Percentiles rank a stretch among this genome's conserved stretches.
Conservation (phyloP, 2,888 invertebrate genomes). For the Lampropteryx suffumata region DNA sequence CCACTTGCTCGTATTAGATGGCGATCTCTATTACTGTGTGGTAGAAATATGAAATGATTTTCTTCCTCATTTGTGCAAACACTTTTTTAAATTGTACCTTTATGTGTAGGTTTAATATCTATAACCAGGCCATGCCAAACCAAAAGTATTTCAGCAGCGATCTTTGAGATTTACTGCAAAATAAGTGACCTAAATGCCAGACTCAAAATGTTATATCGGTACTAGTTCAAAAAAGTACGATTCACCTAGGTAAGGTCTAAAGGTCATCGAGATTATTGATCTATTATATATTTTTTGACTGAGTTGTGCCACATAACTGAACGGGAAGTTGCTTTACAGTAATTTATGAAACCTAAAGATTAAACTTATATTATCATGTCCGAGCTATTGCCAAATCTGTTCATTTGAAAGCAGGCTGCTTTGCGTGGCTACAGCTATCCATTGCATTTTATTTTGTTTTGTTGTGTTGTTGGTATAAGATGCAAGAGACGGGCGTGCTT, state of each 20-base stretch:
- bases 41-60: conserved; percentile 5
- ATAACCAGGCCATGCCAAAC: no score
- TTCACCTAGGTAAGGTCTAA: no score
- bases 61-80: conserved; percentile 9
- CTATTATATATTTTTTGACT: no score
- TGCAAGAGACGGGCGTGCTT: conserved; percentile 17
- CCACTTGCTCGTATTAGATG: conserved; percentile 4
- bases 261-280: no score
- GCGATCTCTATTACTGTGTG: conserved; percentile 2
- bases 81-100: no score
- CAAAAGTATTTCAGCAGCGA: no score
- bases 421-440: conserved; percentile 49
- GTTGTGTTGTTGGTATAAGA: conserved; percentile 31
- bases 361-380: conserved; percentile 11
- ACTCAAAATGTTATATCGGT: no score
- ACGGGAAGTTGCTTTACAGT: conserved; percentile 21
- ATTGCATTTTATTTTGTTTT: conserved; percentile 37
- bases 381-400: conserved; percentile 52
- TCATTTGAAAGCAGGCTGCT: conserved; percentile 55
- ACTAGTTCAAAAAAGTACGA: no score
- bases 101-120: no score
- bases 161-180: no score
- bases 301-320: conserved; percentile 3
- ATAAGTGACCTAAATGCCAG: no score
- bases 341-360: background rate